These are phyloP conservation scores for Andrena marginata DNA, from an alignment of 2,888 invertebrate species.

Conservation along the genomic window DNA sequence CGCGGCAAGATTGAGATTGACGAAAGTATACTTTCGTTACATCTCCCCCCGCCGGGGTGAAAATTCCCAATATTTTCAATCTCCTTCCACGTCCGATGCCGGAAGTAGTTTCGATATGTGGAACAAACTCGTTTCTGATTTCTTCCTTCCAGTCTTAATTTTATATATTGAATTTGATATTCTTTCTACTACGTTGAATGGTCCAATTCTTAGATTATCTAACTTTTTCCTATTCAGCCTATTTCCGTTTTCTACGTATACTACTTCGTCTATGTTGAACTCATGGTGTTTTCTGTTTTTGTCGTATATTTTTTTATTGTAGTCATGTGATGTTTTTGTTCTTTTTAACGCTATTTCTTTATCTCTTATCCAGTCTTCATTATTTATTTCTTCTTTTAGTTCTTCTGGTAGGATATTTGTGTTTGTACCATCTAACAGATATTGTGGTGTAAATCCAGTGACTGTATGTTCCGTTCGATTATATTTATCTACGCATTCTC, in stretches of 20 bases:
- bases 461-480: slow-evolving; percentile 27
- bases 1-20: too few relatives aligned
- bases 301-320: slow-evolving; percentile 24
- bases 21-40: too few relatives aligned
- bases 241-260: neutral
- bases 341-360: slow-evolving; percentile 11
- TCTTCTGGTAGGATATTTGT: slow-evolving; percentile 6
- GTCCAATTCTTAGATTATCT: too few relatives aligned
- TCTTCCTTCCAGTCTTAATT: too few relatives aligned
- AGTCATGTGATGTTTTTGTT: slow-evolving; percentile 14
- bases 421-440: slow-evolving; percentile 21
- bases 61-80: too few relatives aligned
- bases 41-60: too few relatives aligned
- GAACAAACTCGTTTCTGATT: too few relatives aligned
- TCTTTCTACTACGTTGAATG: too few relatives aligned
- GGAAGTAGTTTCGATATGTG: too few relatives aligned
- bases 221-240: too few relatives aligned
- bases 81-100: too few relatives aligned
- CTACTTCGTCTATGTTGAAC: slow-evolving; percentile 12
- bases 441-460: slow-evolving; percentile 22
- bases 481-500: slow-evolving; percentile 14
- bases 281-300: slow-evolving; percentile 10
- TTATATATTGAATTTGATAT: too few relatives aligned
- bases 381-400: slow-evolving; percentile 1
- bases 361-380: slow-evolving; percentile 6